These are phyloP conservation scores for Clarias batrachus DNA, from an alignment of 2,113 vertebrate genomes.

Conservation along the genomic window DNA sequence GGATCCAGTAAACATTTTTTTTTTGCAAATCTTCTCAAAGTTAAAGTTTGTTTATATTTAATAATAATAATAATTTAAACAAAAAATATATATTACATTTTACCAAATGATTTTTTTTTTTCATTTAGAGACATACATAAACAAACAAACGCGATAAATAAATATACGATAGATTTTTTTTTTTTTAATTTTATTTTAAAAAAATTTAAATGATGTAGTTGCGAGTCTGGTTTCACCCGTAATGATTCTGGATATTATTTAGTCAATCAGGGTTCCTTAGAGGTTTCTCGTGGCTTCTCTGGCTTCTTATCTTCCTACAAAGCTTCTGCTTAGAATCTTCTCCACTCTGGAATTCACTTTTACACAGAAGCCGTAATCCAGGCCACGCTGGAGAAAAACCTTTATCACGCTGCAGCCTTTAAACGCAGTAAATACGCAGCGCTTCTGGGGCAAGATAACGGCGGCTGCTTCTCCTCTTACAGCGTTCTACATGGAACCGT, in stretches of 20 bases:
- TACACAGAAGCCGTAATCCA: background rate
- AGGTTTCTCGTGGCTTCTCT: background rate
- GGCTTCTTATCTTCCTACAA: background rate
- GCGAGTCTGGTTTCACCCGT: background rate
- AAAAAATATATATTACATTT: background rate
- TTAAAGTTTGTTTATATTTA: background rate
- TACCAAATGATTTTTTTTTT: no score
- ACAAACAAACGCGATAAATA: background rate
- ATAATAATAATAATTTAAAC: background rate
- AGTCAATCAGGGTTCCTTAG: background rate
- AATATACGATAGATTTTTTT: background rate
- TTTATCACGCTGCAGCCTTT: background rate
- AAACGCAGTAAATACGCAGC: background rate
- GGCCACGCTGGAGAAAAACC: background rate
- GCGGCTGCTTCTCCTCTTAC: background rate
- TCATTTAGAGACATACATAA: no score
- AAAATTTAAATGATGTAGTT: background rate
- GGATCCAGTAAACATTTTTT: background rate
- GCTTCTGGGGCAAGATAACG: background rate
- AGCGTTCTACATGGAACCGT: background rate
- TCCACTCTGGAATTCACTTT: background rate
- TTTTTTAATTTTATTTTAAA: no score
- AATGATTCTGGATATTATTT: background rate
- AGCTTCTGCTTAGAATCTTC: background rate
- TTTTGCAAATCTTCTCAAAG: background rate